phyloP scores from a whole-genome alignment of 2,888 invertebrate species.

The Athalia cordata region DNA sequence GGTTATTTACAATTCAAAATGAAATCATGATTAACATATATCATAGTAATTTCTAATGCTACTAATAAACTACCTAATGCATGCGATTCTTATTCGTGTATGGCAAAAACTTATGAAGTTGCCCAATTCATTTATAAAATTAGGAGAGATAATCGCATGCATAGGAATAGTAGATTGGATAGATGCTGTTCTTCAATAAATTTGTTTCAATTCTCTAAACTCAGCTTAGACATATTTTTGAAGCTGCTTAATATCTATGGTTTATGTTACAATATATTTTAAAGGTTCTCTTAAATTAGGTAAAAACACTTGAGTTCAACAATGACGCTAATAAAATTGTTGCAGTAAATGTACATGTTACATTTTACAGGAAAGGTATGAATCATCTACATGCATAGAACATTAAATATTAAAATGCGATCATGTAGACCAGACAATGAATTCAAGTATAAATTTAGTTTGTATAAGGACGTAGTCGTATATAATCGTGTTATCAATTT shows the following conservation, averaged over 20 bases:
- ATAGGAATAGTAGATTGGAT: not conserved
- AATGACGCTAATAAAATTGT: constrained; percentile 16
- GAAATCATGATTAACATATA: constrained; percentile 56
- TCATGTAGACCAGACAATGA: not conserved
- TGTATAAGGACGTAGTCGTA: not conserved
- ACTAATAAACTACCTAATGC: not conserved
- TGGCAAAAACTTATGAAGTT: constrained; percentile 31
- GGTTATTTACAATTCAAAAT: constrained; percentile 68
- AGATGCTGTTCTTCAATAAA: not conserved
- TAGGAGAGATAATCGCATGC: not conserved
- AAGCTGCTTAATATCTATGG: not conserved
- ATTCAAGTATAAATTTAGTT: not conserved
- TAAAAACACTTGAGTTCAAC: constrained; percentile 11
- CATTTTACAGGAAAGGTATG: not conserved
- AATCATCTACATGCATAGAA: too few relatives aligned
- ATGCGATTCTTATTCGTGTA: not conserved
- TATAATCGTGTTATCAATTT: too few relatives aligned
- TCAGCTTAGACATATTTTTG: too few relatives aligned
- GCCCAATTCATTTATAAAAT: constrained; percentile 21
- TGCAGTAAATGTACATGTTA: constrained; percentile 37
- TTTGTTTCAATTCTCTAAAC: too few relatives aligned
- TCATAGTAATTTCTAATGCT: not conserved
- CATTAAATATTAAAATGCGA: not conserved
- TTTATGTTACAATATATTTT: constrained; percentile 36
- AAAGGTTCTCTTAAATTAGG: constrained; percentile 30